These are phyloP conservation scores for Sympetrum striolatum DNA, from an alignment of 2,888 invertebrate species.

Conservation along the genomic window DNA sequence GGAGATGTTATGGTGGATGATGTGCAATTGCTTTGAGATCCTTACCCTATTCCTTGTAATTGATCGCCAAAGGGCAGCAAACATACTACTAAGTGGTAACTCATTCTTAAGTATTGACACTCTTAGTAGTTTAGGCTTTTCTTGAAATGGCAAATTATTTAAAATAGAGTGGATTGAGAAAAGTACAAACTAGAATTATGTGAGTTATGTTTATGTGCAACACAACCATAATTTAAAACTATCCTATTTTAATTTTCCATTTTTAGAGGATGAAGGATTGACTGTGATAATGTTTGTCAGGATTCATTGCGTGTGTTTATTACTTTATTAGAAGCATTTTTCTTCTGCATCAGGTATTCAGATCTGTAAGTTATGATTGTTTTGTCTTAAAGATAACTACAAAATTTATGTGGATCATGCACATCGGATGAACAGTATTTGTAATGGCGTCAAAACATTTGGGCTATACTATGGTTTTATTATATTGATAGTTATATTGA, in stretches of 20 bases:
- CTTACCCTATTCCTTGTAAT: neutral
- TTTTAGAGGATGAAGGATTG: slow-evolving; percentile 19
- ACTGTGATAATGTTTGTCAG: slow-evolving; percentile 26
- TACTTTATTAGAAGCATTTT: slow-evolving; percentile 24
- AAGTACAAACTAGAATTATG: slow-evolving; percentile 40
- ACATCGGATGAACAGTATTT: slow-evolving; percentile 25
- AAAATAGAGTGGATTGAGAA: slow-evolving; percentile 3
- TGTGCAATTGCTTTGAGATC: neutral
- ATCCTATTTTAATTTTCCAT: slow-evolving; percentile 19
- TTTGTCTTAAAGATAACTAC: neutral
- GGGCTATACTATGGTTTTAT: neutral
- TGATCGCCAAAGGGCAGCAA: neutral
- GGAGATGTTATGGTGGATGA: too few species aligned
- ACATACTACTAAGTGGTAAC: slow-evolving; percentile 16
- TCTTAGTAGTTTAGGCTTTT: slow-evolving; percentile 9
- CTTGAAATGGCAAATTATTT: slow-evolving; percentile 10
- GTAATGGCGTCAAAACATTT: neutral
- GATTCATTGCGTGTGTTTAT: slow-evolving; percentile 4
- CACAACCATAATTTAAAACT: neutral
- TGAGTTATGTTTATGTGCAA: slow-evolving; percentile 13
- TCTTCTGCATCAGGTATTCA: slow-evolving; percentile 4
- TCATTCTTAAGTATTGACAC: neutral
- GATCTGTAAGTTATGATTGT: neutral
- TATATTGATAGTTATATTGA: slow-evolving; percentile 12
- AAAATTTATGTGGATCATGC: slow-evolving; percentile 12